These are phyloP conservation scores for Ariopsis seemanni DNA, from an alignment of 2,113 vertebrate genomes.

Conservation along the genomic window DNA sequence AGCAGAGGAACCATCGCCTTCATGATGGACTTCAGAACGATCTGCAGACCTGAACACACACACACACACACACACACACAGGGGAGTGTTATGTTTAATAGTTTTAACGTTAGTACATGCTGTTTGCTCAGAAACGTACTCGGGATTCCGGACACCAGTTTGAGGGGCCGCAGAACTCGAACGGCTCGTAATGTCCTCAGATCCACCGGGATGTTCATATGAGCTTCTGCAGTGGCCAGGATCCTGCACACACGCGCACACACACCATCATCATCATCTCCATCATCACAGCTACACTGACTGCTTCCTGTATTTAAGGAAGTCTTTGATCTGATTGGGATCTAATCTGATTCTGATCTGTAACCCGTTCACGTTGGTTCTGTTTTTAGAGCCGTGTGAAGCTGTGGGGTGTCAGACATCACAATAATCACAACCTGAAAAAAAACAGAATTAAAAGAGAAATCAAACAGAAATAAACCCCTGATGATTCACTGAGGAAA, in stretches of 20 bases:
- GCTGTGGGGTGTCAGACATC: constrained; percentile 54
- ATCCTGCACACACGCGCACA: constrained; percentile 75
- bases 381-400: constrained; percentile 26
- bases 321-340: not conserved
- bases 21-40: constrained; percentile 98
- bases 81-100: not conserved
- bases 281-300: not conserved
- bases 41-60: constrained; percentile 85
- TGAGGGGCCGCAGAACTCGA: constrained; percentile 90
- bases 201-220: constrained; percentile 97
- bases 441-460: constrained; percentile 2
- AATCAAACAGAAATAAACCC: constrained; percentile 46
- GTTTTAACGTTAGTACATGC: not conserved
- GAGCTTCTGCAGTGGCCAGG: constrained; percentile 90
- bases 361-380: too few species aligned
- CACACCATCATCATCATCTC: not conserved
- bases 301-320: not conserved
- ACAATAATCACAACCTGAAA: constrained; percentile 62
- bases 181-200: constrained; percentile 93
- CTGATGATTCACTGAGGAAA: constrained; percentile 11
- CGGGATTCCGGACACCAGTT: constrained; percentile 96
- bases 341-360: too few species aligned
- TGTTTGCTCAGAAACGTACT: constrained; percentile 74
- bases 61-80: constrained; percentile 20
- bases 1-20: constrained; percentile 99